A percentile compares a stretch with the other conserved stretches of the same genome.
Evolutionary conservation across 1,140 invertebrate species (phyloP).

Genomic region (Sitodiplosis mosellana): DNA sequence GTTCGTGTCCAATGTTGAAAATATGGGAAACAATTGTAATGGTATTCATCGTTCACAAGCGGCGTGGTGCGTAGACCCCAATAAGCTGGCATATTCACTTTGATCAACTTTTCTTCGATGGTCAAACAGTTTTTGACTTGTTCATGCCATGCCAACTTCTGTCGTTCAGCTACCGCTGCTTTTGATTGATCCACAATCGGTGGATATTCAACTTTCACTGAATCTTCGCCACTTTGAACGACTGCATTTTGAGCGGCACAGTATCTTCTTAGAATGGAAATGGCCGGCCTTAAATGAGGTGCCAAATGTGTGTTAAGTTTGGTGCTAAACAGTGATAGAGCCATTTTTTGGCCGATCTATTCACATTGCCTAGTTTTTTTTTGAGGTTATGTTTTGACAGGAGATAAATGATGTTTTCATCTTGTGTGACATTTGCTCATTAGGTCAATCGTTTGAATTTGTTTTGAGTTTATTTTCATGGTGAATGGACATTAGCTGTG

Average conservation of each 20-base stretch:
- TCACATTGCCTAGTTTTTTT: no score
- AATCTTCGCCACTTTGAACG: constrained; percentile 18
- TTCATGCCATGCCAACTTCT: constrained; percentile 29
- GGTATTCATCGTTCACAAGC: constrained; percentile 35
- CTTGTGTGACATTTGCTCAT: no score
- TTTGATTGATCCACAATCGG: constrained; percentile 34
- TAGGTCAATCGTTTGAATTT: no score
- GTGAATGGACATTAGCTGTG: no score
- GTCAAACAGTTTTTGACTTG: constrained; percentile 43
- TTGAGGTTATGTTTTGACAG: no score
- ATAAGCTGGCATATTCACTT: constrained; percentile 58
- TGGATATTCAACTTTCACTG: constrained; percentile 35
- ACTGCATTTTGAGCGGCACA: no score
- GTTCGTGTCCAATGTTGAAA: constrained; percentile 56
- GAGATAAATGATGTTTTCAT: no score
- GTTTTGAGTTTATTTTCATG: no score
- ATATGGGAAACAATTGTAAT: constrained; percentile 45
- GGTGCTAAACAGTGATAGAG: no score
- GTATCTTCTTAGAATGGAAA: no score
- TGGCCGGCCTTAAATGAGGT: no score
- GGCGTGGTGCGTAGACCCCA: constrained; percentile 51
- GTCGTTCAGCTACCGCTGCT: constrained; percentile 22
- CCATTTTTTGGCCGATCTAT: no score
- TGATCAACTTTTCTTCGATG: constrained; percentile 65
- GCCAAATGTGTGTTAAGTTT: neutral